phyloP scores from a whole-genome alignment of 2,797 vertebrate genomes.

The Chaenodraco wilsoni region DNA sequence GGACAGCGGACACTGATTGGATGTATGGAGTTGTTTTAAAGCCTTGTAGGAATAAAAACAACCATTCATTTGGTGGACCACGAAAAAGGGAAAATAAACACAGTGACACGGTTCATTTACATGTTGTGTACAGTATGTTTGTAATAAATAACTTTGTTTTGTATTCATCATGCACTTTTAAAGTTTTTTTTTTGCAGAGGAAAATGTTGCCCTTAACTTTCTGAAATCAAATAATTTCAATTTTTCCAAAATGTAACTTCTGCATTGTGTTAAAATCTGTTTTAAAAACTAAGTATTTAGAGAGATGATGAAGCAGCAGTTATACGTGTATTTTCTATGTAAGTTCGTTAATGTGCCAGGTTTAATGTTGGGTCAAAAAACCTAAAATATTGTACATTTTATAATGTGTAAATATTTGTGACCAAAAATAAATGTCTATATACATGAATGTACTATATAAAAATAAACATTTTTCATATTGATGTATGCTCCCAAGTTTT shows the following conservation, averaged over 20 bases:
- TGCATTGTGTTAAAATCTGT: slow-evolving; percentile 49
- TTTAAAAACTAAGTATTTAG: slow-evolving; percentile 55
- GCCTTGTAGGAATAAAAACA: slow-evolving; percentile 62
- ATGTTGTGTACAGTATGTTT: slow-evolving; percentile 44
- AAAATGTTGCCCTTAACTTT: slow-evolving; percentile 38
- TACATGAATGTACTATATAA: slow-evolving; percentile 58
- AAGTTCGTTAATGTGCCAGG: slow-evolving; percentile 70
- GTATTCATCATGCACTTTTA: slow-evolving; percentile 68
- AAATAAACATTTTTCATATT: slow-evolving; percentile 81
- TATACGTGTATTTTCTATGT: slow-evolving; percentile 66
- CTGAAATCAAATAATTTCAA: slow-evolving; percentile 32
- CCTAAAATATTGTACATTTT: slow-evolving; percentile 66
- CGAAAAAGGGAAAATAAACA: slow-evolving; percentile 61
- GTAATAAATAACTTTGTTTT: slow-evolving; percentile 47
- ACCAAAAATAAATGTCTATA: slow-evolving; percentile 60
- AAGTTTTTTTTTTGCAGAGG: slow-evolving; percentile 35
- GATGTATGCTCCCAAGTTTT: slow-evolving; percentile 24
- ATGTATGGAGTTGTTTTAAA: slow-evolving; percentile 52
- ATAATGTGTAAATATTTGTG: slow-evolving; percentile 66
- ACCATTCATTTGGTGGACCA: slow-evolving; percentile 50
- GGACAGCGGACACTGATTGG: slow-evolving; percentile 38
- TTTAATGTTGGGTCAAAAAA: slow-evolving; percentile 63
- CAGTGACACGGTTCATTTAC: slow-evolving; percentile 44
- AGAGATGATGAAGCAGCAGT: slow-evolving; percentile 34
- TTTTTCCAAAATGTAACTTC: slow-evolving; percentile 33